These are phyloP conservation scores for Xiphydria camelus DNA, from an alignment of 2,888 invertebrate genomes.

Conservation along the genomic window DNA sequence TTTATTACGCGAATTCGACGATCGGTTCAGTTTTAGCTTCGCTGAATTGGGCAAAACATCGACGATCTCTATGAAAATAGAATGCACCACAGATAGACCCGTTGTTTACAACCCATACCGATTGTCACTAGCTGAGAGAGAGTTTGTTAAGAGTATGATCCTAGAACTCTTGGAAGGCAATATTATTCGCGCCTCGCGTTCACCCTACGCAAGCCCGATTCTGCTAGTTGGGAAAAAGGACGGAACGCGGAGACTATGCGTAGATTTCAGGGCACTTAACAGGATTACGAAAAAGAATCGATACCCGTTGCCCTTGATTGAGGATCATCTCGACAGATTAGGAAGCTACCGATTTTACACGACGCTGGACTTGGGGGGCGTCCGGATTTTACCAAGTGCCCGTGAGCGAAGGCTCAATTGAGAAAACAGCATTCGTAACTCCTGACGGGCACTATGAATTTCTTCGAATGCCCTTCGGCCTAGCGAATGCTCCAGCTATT, in stretches of 20 bases:
- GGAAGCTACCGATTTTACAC: constrained; percentile 33
- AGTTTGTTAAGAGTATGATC: constrained; percentile 13
- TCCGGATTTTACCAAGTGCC: constrained; percentile 39
- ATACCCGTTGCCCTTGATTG: constrained; percentile 32
- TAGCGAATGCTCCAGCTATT: constrained; percentile 28
- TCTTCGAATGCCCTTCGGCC: constrained; percentile 39
- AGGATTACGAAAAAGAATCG: constrained; percentile 30
- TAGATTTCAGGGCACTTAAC: constrained; percentile 37
- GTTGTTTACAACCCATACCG: constrained; percentile 13
- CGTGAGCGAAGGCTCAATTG: constrained; percentile 29
- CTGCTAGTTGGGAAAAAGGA: constrained; percentile 31
- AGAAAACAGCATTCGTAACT: constrained; percentile 40
- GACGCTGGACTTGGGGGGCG: constrained; percentile 36
- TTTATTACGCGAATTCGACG: no score
- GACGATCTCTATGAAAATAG: no score
- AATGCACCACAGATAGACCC: no score
- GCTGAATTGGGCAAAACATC: no score
- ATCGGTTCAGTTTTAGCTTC: no score
- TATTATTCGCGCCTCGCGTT: constrained; percentile 26
- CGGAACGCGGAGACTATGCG: constrained; percentile 33
- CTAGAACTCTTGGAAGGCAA: constrained; percentile 8
- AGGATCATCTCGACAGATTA: constrained; percentile 35
- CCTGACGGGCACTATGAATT: constrained; percentile 41
- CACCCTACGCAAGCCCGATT: constrained; percentile 29
- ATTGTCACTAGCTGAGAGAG: constrained; percentile 14